These are phyloP conservation scores for Buathra laborator DNA, from an alignment of 2,888 invertebrate genomes.

Conservation along the genomic window DNA sequence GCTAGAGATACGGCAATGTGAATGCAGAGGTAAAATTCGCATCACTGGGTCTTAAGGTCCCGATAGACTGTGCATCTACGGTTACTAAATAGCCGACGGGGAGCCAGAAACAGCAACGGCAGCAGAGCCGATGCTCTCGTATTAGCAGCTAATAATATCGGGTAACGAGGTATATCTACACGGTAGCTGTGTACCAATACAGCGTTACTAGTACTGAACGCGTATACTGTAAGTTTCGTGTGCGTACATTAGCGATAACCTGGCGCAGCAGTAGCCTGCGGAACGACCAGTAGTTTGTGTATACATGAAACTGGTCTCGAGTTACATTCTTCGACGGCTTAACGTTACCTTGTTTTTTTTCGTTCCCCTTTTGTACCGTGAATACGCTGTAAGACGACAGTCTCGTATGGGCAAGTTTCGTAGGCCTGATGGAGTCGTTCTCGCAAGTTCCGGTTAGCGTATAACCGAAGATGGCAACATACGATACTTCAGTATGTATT, in stretches of 20 bases:
- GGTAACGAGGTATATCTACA: conserved; percentile 74
- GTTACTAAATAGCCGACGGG: conserved; percentile 76
- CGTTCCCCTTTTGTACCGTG: conserved; percentile 14
- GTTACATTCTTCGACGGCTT: conserved; percentile 64
- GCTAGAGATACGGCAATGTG: neutral
- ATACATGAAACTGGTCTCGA: conserved; percentile 60
- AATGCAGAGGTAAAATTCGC: conserved; percentile 8
- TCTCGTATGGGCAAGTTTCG: conserved; percentile 3
- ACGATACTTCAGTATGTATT: neutral
- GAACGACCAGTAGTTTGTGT: conserved; percentile 53
- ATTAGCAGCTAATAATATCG: conserved; percentile 79
- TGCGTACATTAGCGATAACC: conserved; percentile 41
- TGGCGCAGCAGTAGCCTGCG: conserved; percentile 42
- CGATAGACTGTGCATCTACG: conserved; percentile 73
- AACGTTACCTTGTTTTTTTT: conserved; percentile 47
- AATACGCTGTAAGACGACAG: conserved; percentile 34
- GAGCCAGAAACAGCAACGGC: conserved; percentile 31
- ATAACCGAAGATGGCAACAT: neutral
- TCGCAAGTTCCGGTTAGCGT: conserved; percentile 32
- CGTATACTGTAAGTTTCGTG: conserved; percentile 37
- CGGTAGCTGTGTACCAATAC: conserved; percentile 71
- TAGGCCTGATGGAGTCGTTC: conserved; percentile 43
- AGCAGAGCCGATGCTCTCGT: conserved; percentile 64
- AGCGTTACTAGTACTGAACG: conserved; percentile 6
- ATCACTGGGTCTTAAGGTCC: conserved; percentile 48